A percentile compares a stretch with the other conserved stretches of the same genome.
phyloP scores from a whole-genome alignment of 2,113 vertebrate genomes.

The Theropithecus gelada region DNA sequence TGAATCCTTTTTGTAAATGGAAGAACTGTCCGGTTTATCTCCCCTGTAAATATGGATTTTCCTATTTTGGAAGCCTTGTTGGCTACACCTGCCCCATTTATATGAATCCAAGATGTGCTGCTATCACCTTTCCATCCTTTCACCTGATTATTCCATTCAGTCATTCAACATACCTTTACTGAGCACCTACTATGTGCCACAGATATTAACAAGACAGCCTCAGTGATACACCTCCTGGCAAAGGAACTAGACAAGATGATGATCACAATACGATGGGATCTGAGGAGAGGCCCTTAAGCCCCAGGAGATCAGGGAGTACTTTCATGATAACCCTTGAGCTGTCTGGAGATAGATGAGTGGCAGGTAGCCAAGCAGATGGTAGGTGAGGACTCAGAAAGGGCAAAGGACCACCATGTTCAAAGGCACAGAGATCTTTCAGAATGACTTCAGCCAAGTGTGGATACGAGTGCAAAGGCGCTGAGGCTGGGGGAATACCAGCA shows the following conservation, averaged over 20 bases:
- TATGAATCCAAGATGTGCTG: not conserved
- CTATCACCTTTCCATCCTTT: not conserved
- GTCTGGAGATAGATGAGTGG: not conserved
- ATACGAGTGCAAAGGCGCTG: fast-evolving
- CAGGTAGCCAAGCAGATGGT: not conserved
- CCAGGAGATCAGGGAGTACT: not conserved
- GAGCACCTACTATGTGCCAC: not conserved
- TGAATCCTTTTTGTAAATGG: conserved; percentile 65
- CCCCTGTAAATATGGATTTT: conserved; percentile 53
- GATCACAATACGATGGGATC: not conserved
- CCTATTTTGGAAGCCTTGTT: conserved; percentile 25
- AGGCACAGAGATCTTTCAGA: not conserved
- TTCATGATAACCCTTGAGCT: not conserved
- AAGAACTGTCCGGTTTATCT: conserved; percentile 43
- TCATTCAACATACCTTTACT: not conserved
- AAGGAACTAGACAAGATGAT: not conserved
- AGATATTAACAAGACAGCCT: not conserved
- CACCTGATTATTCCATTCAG: not conserved
- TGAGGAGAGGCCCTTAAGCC: not conserved
- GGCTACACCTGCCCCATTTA: conserved; percentile 9
- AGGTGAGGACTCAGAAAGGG: not conserved
- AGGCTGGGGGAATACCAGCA: not conserved
- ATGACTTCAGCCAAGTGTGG: not conserved
- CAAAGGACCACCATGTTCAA: not conserved
- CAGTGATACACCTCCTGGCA: not conserved